Percentiles rank a stretch among this genome's conserved stretches.
Evolutionary conservation across 2,888 invertebrate genomes (phyloP).

Genomic region (Loripinus fragilis): DNA sequence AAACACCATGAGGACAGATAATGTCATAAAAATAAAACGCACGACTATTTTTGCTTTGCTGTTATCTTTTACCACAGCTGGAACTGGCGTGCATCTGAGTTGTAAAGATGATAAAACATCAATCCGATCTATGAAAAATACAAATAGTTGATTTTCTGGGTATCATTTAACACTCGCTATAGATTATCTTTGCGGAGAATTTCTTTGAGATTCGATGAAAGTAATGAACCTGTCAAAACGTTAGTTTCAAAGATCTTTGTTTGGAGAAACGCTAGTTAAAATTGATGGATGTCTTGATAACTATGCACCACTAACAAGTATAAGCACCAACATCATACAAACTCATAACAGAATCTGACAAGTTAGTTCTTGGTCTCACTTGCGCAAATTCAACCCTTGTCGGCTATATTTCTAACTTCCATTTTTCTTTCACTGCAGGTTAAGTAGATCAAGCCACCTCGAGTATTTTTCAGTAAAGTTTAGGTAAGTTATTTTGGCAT

Average conservation of each 20-base stretch:
- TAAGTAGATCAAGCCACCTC: too few relatives aligned
- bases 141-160: neutral
- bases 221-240: slow-evolving; percentile 4
- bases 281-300: neutral
- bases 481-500: too few relatives aligned
- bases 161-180: slow-evolving; percentile 11
- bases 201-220: neutral
- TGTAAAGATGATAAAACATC: neutral
- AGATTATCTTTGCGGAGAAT: neutral
- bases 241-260: neutral
- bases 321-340: too few relatives aligned
- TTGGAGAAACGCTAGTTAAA: neutral
- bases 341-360: too few relatives aligned
- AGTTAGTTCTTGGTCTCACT: too few relatives aligned
- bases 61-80: slow-evolving; percentile 1
- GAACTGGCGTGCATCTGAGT: slow-evolving; percentile 5
- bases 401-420: too few relatives aligned
- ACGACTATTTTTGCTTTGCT: neutral
- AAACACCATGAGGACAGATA: neutral
- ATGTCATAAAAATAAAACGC: slow-evolving; percentile 19
- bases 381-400: too few relatives aligned
- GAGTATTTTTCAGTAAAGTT: too few relatives aligned
- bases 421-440: too few relatives aligned
- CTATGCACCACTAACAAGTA: too few relatives aligned
- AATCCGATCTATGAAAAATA: neutral